A percentile compares a stretch with the other conserved stretches of the same genome.
These are phyloP conservation scores for Brevimyrus niger DNA, from an alignment of 2,113 vertebrate species.

Conservation along the genomic window DNA sequence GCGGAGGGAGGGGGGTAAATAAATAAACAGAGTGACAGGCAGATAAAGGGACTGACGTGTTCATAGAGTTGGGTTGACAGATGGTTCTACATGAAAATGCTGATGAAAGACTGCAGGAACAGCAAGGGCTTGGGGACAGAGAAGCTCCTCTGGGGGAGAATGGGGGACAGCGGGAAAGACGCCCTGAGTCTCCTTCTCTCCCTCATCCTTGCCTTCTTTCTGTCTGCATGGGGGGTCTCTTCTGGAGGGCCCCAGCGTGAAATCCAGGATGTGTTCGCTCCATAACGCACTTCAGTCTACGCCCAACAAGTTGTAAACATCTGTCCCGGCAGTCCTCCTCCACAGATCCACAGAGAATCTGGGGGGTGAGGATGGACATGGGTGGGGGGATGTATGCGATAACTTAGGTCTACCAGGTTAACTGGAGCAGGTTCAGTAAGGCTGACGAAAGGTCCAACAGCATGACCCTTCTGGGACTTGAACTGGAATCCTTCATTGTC, in stretches of 20 bases:
- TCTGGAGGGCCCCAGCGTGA: constrained; percentile 17
- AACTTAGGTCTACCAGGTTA: neutral
- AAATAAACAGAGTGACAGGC: constrained; percentile 26
- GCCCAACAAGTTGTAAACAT: constrained; percentile 13
- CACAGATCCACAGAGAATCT: neutral
- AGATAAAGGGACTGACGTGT: constrained; percentile 37
- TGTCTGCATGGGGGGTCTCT: constrained; percentile 22
- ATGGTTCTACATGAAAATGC: constrained; percentile 35
- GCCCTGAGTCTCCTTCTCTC: constrained; percentile 28
- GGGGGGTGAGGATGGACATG: neutral
- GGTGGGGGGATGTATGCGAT: neutral
- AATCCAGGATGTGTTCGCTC: constrained; percentile 29
- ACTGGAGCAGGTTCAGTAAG: neutral
- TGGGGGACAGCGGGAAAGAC: neutral
- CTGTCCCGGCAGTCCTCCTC: neutral
- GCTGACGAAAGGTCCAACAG: neutral
- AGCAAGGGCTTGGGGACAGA: constrained; percentile 22
- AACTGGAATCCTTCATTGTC: neutral
- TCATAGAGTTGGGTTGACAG: constrained; percentile 44
- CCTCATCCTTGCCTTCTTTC: neutral
- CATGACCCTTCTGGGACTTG: neutral
- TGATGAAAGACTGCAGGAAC: constrained; percentile 18
- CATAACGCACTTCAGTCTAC: constrained; percentile 13
- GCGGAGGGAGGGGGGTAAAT: constrained; percentile 9
- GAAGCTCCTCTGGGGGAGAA: neutral